Base-by-base conservation (phyloP, 2,888 invertebrate species). In the Athalia circularis region DNA sequence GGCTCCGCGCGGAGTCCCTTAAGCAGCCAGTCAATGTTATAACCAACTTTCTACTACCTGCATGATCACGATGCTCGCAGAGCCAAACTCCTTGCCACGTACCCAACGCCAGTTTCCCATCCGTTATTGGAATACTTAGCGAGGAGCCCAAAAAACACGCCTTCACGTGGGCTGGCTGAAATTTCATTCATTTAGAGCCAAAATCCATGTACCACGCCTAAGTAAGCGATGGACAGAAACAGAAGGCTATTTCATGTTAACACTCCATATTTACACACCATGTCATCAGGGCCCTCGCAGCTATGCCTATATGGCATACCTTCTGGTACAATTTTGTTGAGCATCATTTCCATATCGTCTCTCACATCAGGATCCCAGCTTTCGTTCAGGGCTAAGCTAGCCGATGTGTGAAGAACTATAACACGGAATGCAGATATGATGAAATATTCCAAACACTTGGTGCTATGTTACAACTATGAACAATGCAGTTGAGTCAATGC, bases 291-390 rank as follows among this genome's bases (percentile, higher is more conserved):
- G 84, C 99, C 99, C 93, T 99, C 99, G 92, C 98, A 98, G 82
- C 97, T 97, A 92, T 99, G 99, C 91, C 97, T 94, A 91, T 98
- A 99, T 87, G 96, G 96, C 92, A 97, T 94, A 88, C 96, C 97
- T 94, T 99, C 98, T 91, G 98, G 98, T 92, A 99, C 97, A 92
- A 99, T 96, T 94, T 97, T 98, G 92, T 98, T 98, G 91, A 99
- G 94, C 97, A 99, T 98, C 97, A 98, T 98, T 92, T 99, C 98
- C 97, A 98, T 98, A 91, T 99, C 99, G 91, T 97, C 97, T 92
- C 98, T 93, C 82, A 98, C 98, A 92, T 97, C 97, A 83, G 98
- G 98, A 92, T 98, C 98, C 98, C 98, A 98, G 92, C 98, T 98
- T 93, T 98, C 98, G 92, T 98, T 98, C 91, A 98, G 93, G 86